Conservation (phyloP, 2,113 vertebrate species). For the Boleophthalmus pectinirostris region DNA sequence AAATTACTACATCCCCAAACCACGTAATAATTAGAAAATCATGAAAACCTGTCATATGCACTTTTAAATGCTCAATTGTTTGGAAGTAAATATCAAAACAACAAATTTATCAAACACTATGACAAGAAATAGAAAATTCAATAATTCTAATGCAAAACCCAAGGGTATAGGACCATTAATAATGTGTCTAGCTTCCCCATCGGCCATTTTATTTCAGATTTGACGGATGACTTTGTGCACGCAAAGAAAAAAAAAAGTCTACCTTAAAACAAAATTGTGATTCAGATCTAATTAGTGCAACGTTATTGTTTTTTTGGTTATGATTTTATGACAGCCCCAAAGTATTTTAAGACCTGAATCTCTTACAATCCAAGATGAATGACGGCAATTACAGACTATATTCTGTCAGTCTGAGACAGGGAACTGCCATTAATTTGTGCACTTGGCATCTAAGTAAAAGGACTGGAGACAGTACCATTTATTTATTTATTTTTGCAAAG, state of each 20-base stretch:
- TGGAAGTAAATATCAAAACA: neutral
- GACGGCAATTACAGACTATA: constrained; percentile 31
- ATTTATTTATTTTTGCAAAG: constrained; percentile 14
- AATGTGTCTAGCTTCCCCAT: constrained; percentile 61
- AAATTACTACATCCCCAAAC: too few species aligned
- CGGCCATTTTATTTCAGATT: constrained; percentile 45
- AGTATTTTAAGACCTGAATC: neutral
- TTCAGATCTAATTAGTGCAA: constrained; percentile 3
- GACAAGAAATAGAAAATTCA: constrained; percentile 29
- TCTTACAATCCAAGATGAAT: constrained; percentile 16
- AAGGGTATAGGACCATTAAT: constrained; percentile 68
- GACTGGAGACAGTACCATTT: constrained; percentile 21
- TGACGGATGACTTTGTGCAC: constrained; percentile 41
- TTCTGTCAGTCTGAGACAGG: constrained; percentile 22
- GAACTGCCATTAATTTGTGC: constrained; percentile 4
- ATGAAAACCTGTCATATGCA: too few species aligned
- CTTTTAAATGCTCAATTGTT: neutral
- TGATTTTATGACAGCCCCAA: constrained; percentile 14
- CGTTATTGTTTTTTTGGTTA: constrained; percentile 13
- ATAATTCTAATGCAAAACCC: constrained; percentile 74
- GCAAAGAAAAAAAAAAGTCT: constrained; percentile 35
- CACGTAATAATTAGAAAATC: too few species aligned
- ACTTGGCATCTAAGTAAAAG: neutral
- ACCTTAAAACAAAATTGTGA: constrained; percentile 6
- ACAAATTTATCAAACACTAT: neutral